A percentile compares a stretch with the other conserved stretches of the same genome.
phyloP scores from a whole-genome alignment of 2,113 vertebrate species.

The Pithys albifrons region DNA sequence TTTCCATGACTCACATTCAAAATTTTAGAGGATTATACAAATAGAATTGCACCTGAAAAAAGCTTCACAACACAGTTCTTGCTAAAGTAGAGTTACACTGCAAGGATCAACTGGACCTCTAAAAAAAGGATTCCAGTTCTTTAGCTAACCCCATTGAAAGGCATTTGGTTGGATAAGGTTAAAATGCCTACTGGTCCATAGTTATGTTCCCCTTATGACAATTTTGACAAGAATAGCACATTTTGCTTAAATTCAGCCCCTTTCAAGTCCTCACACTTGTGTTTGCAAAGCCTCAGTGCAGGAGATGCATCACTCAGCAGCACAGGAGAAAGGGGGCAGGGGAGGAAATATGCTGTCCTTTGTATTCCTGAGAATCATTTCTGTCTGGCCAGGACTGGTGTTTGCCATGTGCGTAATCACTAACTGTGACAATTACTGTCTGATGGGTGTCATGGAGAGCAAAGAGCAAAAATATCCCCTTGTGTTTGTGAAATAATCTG shows the following conservation, averaged over 20 bases:
- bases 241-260: not conserved
- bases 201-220: not conserved
- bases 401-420: not conserved
- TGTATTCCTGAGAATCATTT: not conserved
- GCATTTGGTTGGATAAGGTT: not conserved
- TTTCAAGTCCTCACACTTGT: not conserved
- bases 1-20: not conserved
- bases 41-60: not conserved
- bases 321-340: not conserved
- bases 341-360: not conserved
- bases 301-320: not conserved
- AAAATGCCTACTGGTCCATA: not conserved
- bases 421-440: not conserved
- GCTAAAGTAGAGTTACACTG: not conserved
- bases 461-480: not conserved
- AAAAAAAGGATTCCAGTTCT: not conserved
- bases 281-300: not conserved
- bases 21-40: not conserved
- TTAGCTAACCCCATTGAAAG: not conserved
- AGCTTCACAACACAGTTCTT: not conserved
- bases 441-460: not conserved
- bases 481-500: conserved; percentile 57
- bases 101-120: not conserved
- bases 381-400: not conserved
- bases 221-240: not conserved